Percentiles rank a stretch among this genome's conserved stretches.
phyloP scores from a whole-genome alignment of 2,888 invertebrate genomes.

The Caenorhabditis japonica region DNA sequence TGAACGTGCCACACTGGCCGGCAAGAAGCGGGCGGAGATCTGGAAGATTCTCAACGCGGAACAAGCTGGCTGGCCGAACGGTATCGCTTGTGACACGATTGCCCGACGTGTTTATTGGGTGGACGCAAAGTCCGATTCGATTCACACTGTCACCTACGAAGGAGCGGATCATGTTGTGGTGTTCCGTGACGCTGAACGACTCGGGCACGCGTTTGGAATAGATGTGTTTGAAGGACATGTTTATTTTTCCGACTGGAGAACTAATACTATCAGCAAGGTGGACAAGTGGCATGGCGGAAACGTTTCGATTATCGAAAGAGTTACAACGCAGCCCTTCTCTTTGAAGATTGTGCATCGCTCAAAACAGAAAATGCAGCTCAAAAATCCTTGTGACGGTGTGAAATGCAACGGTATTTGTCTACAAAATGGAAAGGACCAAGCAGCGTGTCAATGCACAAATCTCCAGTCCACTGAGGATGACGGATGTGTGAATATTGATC shows the following conservation, averaged over 20 bases:
- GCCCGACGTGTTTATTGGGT: conserved; percentile 80
- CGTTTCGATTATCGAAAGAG: conserved; percentile 84
- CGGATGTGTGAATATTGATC: conserved; percentile 24
- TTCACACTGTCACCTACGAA: conserved; percentile 87
- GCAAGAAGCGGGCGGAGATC: conserved; percentile 81
- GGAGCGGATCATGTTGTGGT: conserved; percentile 85
- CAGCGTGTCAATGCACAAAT: conserved; percentile 34
- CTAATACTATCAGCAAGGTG: conserved; percentile 85
- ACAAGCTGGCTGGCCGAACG: conserved; percentile 80
- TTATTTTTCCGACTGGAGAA: conserved; percentile 95
- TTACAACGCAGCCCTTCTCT: conserved; percentile 90
- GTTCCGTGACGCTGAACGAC: conserved; percentile 83
- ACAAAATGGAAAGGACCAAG: conserved; percentile 33
- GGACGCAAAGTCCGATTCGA: conserved; percentile 83
- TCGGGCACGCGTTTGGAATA: conserved; percentile 90
- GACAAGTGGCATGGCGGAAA: conserved; percentile 89
- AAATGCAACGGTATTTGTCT: conserved; percentile 45
- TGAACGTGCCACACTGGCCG: conserved; percentile 87
- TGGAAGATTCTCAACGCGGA: conserved; percentile 78
- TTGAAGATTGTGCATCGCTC: conserved; percentile 87
- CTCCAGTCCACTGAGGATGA: conserved; percentile 22
- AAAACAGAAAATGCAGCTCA: conserved; percentile 82
- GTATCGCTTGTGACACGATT: conserved; percentile 86
- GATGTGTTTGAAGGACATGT: conserved; percentile 88
- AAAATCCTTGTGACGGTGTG: conserved; percentile 56